phyloP scores from a whole-genome alignment of 2,888 invertebrate genomes.

The Stegophylla sp. region DNA sequence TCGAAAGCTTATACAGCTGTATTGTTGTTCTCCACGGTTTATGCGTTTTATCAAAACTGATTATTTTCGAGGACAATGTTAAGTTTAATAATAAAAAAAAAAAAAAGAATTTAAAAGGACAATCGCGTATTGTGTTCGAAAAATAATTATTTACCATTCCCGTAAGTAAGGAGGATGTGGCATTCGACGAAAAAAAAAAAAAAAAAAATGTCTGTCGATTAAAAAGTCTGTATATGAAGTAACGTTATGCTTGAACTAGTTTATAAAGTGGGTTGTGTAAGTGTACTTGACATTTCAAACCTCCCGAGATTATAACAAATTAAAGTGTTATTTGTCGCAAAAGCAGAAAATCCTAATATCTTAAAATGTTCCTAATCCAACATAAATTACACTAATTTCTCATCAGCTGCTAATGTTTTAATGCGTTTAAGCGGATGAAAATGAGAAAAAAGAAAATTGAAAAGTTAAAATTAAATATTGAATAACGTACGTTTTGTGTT shows the following conservation, averaged over 20 bases:
- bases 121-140: background rate
- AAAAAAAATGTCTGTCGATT: background rate
- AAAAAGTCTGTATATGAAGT: background rate
- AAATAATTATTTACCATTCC: background rate
- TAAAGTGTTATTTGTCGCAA: background rate
- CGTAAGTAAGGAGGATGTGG: background rate
- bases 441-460: background rate
- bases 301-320: background rate
- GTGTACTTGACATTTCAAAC: conserved; percentile 7
- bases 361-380: background rate
- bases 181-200: too few species aligned
- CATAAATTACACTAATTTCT: background rate
- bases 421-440: background rate
- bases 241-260: background rate
- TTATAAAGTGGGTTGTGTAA: background rate
- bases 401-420: too few species aligned
- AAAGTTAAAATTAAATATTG: too few species aligned
- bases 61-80: background rate
- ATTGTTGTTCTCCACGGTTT: background rate
- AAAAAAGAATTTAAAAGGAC: background rate
- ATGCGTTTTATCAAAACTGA: background rate
- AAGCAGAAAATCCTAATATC: background rate
- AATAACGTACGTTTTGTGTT: too few species aligned
- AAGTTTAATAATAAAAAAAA: background rate
- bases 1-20: background rate